Percentiles rank a stretch among this genome's conserved stretches.
Evolutionary conservation across 2,113 vertebrate genomes (phyloP).

Genomic region (Trichomycterus rosablanca): DNA sequence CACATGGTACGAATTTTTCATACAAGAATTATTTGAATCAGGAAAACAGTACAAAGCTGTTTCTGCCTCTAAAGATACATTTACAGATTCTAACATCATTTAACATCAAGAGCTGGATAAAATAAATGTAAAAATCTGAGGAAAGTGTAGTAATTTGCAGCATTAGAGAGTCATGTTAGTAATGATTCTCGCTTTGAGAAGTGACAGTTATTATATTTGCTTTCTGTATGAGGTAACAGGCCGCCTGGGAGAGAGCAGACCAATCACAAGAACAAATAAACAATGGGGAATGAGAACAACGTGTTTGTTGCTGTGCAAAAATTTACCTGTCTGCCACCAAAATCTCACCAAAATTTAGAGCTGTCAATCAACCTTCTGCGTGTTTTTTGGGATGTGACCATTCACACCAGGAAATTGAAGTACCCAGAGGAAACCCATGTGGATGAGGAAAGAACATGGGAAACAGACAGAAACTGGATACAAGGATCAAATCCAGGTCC

Average conservation of each 20-base stretch:
- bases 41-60: conserved; percentile 50
- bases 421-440: no score
- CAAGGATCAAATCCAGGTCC: no score
- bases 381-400: no score
- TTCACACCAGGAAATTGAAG: no score
- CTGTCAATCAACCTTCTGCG: no score
- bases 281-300: not conserved
- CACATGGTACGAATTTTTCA: conserved; percentile 45
- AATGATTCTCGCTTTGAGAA: not conserved
- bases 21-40: conserved; percentile 56
- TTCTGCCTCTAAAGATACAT: conserved; percentile 22
- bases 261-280: not conserved
- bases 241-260: conserved; percentile 7
- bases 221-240: not conserved
- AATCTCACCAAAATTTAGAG: no score
- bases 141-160: not conserved
- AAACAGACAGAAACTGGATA: no score
- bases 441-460: no score
- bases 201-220: not conserved
- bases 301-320: not conserved
- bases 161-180: not conserved
- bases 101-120: not conserved
- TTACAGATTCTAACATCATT: conserved; percentile 15
- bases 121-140: no score
- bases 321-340: no score